phyloP scores from a whole-genome alignment of 2,888 invertebrate genomes.

The Spicauda simplicius region DNA sequence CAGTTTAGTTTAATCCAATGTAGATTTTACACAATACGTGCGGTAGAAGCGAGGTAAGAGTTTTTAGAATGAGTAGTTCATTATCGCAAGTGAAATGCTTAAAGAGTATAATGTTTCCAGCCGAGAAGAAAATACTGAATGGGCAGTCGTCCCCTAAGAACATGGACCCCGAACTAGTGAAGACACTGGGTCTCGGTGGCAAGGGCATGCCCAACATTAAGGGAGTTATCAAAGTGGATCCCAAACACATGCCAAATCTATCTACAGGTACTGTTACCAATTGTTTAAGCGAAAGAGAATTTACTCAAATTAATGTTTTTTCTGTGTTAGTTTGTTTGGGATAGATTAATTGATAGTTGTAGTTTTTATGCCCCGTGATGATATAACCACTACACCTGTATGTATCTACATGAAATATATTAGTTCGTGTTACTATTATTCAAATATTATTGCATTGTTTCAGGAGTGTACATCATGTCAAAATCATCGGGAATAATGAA shows the following conservation, averaged over 20 bases:
- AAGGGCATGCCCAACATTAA: conserved; percentile 85
- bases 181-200: conserved; percentile 78
- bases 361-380: no score
- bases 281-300: not conserved
- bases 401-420: not conserved
- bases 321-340: no score
- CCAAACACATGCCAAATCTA: conserved; percentile 88
- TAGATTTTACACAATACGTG: no score
- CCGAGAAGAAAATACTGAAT: conserved; percentile 77
- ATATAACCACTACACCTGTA: not conserved
- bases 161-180: conserved; percentile 82
- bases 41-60: no score
- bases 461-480: conserved; percentile 91
- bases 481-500: conserved; percentile 91
- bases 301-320: no score
- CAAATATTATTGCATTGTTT: conserved; percentile 46
- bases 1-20: no score
- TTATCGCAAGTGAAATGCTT: not conserved
- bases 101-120: conserved; percentile 44
- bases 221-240: conserved; percentile 90
- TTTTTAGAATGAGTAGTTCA: no score
- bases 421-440: no score
- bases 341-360: not conserved
- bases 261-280: conserved; percentile 66
- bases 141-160: conserved; percentile 77